Evolutionary conservation across 2,113 vertebrate species (phyloP), one percentile per base, ranked within the genome.

Genomic region (Oreochromis tanganicae): DNA sequence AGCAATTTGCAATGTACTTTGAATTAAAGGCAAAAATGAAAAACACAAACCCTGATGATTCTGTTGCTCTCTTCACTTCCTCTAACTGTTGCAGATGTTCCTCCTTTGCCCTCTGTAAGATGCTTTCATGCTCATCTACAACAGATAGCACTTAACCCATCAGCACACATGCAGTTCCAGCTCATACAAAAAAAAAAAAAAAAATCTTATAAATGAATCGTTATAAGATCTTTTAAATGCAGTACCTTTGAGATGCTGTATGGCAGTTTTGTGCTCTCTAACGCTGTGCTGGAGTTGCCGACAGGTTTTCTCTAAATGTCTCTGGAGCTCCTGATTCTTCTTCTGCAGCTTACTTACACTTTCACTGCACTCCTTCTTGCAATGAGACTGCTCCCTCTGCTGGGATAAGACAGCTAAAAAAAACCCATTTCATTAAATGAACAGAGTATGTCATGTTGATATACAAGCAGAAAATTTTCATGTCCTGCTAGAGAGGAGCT

Each of bases 321-420:
- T 96, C 95, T 96, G 97, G 54, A 98, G 96, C 57, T 97, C 97
- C 83, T 97, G 96, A 89, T 96, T 97, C 89, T 97, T 96, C 92
- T 94, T 93, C 93, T 97, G 97, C 85, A 97, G 96, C 83, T 94
- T 97, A 84, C 93, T 92, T 81, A 96, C 88, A 50, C 95, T 93
- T 48, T 97, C 96, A 4, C 84, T 48, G 86, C 96, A 97, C 46
- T 54, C 71, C 83, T 95, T 95, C 87, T 92, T 96, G 91, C 94
- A 97, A 63, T 93, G 82, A 52, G 92, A 82, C 73, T 57, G 81
- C n/a, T 93, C 91, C 61, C 89, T 95, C 90, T 71, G 93, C 94
- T 93, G 93, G 2, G 84, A 80, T 21, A 71, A 55, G 11, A 85
- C 89, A 14, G 27, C 96, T 96, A 88, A n/a, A 82, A n/a, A 87